phyloP scores from a whole-genome alignment of 2,888 invertebrate species.

The Siphlonurus alternatus region DNA sequence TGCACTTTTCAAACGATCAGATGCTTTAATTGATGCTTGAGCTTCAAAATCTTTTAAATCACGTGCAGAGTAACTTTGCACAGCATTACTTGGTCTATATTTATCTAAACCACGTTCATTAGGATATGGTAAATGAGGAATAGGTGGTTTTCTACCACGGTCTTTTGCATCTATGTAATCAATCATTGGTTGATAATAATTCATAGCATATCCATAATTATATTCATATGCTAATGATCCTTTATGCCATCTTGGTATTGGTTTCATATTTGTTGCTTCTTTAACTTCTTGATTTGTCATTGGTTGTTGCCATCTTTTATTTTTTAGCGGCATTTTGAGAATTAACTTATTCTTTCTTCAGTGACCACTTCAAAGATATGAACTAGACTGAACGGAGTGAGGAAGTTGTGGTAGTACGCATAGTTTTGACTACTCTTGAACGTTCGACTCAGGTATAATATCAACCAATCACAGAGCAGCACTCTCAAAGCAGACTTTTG shows the following conservation, averaged over 20 bases:
- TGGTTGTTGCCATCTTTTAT: background rate
- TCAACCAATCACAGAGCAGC: too few species aligned
- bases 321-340: background rate
- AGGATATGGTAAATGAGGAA: conserved; percentile 56
- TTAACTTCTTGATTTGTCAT: background rate
- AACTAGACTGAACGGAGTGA: too few species aligned
- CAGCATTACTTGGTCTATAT: conserved; percentile 44
- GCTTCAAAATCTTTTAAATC: conserved; percentile 48
- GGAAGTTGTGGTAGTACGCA: too few species aligned
- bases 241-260: conserved; percentile 28
- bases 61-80: conserved; percentile 46
- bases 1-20: conserved; percentile 36
- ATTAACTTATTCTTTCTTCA: too few species aligned
- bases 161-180: conserved; percentile 62
- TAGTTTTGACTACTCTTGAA: too few species aligned
- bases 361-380: too few species aligned
- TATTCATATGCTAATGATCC: conserved; percentile 56
- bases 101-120: conserved; percentile 50
- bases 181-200: conserved; percentile 76
- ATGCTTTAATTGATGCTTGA: conserved; percentile 49
- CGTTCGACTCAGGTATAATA: too few species aligned
- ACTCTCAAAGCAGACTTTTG: too few species aligned
- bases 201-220: conserved; percentile 69
- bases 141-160: conserved; percentile 13
- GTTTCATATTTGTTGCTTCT: background rate